Evolutionary conservation across 2,888 invertebrate genomes (phyloP), one percentile per base, ranked within the genome.

Genomic region (Lamproptera curius): DNA sequence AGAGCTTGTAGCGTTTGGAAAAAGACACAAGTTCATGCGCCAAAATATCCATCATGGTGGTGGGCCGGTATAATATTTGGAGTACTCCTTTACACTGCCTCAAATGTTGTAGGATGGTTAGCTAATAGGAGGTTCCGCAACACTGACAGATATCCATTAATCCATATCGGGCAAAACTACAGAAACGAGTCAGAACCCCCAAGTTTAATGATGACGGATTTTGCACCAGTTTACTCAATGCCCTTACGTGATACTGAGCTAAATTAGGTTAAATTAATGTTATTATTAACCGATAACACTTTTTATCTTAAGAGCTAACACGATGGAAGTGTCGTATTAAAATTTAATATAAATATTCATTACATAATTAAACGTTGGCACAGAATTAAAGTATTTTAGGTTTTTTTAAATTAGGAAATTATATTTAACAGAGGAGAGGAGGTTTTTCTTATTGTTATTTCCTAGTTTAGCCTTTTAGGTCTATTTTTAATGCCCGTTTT

Each of bases 131-230:
- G 52, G 28, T 59, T 50, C 15, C 43, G 11, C 5, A 31, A 42
- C 6, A 62, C 47, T 39, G 81, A 83, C 53, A 58, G 62, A 46
- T 56, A 69, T 20, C 73, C 74, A n/a, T 58, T 85, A 46, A 61
- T 84, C 5, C 75, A 79, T 44, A 58, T 52, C 16, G 63, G 63
- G 1, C 64, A 67, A 13, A 63, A 58, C 17, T 56, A 61, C 38
- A 52, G 57, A 15, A 65, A 59, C 42, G 77, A 76, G 49, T 75
- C 67, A 34, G 78, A 78, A 10, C 73, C 81, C 0, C 77, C 81
- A 6, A 65, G 53, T 28, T 50, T 62, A 41, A 70, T 75, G 65
- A 55, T 76, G 57, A 63, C 73, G 42, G 76, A 77, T 59, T 73
- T 72, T 45, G 61, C 65, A 23, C 65, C 70, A 48, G 55, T 70